Evolutionary conservation across 2,797 vertebrate genomes (phyloP).

Genomic region (Gymnopithys bicolor): DNA sequence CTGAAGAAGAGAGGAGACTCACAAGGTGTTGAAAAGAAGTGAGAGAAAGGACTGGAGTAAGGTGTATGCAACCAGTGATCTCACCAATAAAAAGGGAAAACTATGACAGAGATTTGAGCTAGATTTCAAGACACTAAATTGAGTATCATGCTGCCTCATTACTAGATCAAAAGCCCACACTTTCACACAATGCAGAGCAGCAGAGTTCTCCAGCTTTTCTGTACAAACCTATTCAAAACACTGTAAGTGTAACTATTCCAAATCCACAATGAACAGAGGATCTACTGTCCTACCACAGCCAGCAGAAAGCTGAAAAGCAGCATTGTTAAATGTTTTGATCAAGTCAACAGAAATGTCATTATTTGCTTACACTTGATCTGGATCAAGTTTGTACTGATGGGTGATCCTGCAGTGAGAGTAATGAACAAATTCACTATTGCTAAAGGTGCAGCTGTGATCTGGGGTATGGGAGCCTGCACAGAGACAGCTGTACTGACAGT

Average conservation of each 20-base stretch:
- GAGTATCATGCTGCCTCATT: neutral
- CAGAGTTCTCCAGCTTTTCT: neutral
- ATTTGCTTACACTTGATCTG: neutral
- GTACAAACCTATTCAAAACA: neutral
- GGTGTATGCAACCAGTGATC: neutral
- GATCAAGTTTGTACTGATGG: neutral
- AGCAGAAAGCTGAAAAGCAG: slow-evolving; percentile 27
- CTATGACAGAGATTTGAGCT: fast-evolving
- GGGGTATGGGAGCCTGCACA: neutral
- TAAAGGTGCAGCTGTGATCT: neutral
- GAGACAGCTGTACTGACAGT: neutral
- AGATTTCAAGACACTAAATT: neutral
- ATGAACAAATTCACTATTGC: neutral
- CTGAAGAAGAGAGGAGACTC: neutral
- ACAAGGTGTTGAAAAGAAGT: neutral
- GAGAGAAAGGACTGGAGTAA: neutral
- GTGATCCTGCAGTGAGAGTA: neutral
- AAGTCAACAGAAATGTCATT: slow-evolving; percentile 13
- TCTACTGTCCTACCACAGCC: neutral
- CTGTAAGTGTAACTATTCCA: neutral
- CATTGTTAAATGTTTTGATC: neutral
- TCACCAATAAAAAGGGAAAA: neutral
- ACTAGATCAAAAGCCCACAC: neutral
- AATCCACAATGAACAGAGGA: neutral
- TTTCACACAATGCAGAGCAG: neutral